Evolutionary conservation across 1,140 invertebrate species (phyloP), one percentile per base, ranked within the genome.

Genomic region (Drosophila micromelanica): DNA sequence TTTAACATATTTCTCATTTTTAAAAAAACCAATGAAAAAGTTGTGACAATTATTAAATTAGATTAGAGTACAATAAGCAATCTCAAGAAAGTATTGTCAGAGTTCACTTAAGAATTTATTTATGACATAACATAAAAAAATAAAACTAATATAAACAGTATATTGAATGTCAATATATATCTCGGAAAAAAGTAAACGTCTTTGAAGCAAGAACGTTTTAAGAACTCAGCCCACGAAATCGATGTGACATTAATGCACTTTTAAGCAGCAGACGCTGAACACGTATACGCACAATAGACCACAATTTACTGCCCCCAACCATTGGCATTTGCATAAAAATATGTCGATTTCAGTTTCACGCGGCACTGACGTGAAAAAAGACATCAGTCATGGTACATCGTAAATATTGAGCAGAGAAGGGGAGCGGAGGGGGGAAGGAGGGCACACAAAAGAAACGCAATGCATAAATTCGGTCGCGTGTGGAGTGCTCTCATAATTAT

Each of bases 391-490:
- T 69, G 59, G 64, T 27, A 45, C 43, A 45, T 52, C 56, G 72
- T 76, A 76, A 78, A 75, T 75, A 80, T 49, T 54, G 56, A 17
- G 17, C n/a, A n/a, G n/a, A n/a, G n/a, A n/a, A n/a, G n/a, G n/a
- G n/a, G n/a, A n/a, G n/a, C n/a, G n/a, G n/a, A 2, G 17, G 17
- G 17, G 45, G 35, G 38, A 37, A 54, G 30, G 8, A 0, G 8
- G 38, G 45, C 49, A 57, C 23, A 72, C 61, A 71, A 77, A 80
- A 63, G 78, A 71, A 62, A 37, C 48, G 63, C 56, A 64, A 62
- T 64, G 69, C 78, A 85, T 85, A 80, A 77, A 85, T 85, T 86
- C 62, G 63, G 42, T 54, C 43, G 62, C 42, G 35, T 48, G 56
- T 55, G 7, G 15, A 5, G 15, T 12, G 30, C 38, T 49, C 11